Evolutionary conservation across 2,888 invertebrate genomes (phyloP).

Genomic region (Stenodera caucasica): DNA sequence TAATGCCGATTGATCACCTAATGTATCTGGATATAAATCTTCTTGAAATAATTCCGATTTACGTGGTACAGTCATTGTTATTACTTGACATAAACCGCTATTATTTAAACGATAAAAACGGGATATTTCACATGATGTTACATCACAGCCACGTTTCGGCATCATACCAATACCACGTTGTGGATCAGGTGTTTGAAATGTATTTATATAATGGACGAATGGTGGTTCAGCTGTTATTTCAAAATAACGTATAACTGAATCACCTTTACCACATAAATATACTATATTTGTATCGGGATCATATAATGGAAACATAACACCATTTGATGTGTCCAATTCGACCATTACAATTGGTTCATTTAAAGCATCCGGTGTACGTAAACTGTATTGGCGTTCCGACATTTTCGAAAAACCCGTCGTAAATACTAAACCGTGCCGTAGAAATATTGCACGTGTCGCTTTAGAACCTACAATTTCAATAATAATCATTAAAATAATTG

Average conservation of each 20-base stretch:
- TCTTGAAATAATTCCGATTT: constrained; percentile 98
- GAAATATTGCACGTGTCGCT: constrained; percentile 87
- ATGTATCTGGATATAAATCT: constrained; percentile 94
- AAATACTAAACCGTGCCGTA: constrained; percentile 88
- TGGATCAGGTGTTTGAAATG: constrained; percentile 96
- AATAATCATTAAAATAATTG: constrained; percentile 1
- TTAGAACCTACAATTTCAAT: constrained; percentile 65
- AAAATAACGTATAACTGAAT: constrained; percentile 84
- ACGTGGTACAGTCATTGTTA: constrained; percentile 98
- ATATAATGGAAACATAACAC: constrained; percentile 95
- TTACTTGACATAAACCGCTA: constrained; percentile 88
- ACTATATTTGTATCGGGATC: constrained; percentile 95
- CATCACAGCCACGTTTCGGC: constrained; percentile 97
- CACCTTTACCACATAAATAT: constrained; percentile 96
- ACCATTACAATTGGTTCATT: constrained; percentile 89
- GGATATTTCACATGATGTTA: constrained; percentile 90
- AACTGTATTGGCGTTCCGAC: constrained; percentile 96
- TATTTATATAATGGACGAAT: constrained; percentile 95
- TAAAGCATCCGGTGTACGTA: constrained; percentile 87
- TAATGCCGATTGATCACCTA: constrained; percentile 85
- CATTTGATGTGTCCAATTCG: constrained; percentile 92
- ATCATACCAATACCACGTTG: constrained; percentile 97
- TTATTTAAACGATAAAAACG: constrained; percentile 96
- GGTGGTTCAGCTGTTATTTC: constrained; percentile 90
- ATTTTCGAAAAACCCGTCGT: constrained; percentile 96